Base-by-base conservation (phyloP, 1,140 invertebrate species). In the Caenorhabditis tropicalis region DNA sequence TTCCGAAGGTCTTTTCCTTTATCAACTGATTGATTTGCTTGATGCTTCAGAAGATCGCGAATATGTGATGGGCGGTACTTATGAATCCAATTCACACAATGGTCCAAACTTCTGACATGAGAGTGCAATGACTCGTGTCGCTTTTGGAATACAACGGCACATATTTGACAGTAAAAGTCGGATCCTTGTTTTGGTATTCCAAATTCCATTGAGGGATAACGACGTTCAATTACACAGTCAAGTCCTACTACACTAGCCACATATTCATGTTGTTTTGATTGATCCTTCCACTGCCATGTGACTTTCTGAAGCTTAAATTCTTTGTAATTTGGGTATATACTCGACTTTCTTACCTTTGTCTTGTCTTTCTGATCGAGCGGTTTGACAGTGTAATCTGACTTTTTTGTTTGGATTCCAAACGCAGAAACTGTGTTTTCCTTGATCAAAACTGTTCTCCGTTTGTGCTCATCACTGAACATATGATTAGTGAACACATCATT, bases 61-160 rank as follows among this genome's bases (percentile, higher is more conserved):
- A 74, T 46, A 2, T 74, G 65, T 43, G 36, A 0, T 9, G 4
- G 7, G 0, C 65, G 65, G 43, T 74, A 24, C n/a, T 74, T 74
- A 24, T 74, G 65, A 74, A 74, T 74, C 65, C 65, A 74, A 74
- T 74, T 43, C 6, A 74, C 24, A 43, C 65, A 74, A 43, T 74
- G 65, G 12, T 24, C 36, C 65, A 74, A 43, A 19, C 24, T 29
- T 74, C 36, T 39, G n/a, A 74, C 65, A 43, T 74, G 65, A 2
- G 33, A 21, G 10, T 74, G 36, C 65, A 74, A 31, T 12, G 6
- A 4, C 24, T n/a, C 15, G 24, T 33, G 36, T 43, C 65, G 16
- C n/a, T 74, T 74, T 0, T 12, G 65, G 24, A 74, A 43, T 12
- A 74, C 21, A 36, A 5, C n/a, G 3, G n/a, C 21, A 46, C 65